Percentiles rank a stretch among this genome's conserved stretches.
These are phyloP conservation scores for Troides aeacus DNA, from an alignment of 2,888 invertebrate species.

Conservation along the genomic window DNA sequence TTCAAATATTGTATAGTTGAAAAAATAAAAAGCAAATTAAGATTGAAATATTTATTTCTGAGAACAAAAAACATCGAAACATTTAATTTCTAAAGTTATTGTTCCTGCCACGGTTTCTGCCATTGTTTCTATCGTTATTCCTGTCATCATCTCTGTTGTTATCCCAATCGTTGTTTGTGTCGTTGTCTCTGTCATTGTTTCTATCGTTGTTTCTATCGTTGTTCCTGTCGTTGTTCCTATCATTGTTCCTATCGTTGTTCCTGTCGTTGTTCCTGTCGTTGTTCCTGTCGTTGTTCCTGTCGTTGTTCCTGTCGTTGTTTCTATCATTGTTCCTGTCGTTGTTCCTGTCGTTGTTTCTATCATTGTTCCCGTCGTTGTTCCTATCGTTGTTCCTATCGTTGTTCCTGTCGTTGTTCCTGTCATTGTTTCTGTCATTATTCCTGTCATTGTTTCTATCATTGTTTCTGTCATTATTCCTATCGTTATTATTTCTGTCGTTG, in stretches of 20 bases:
- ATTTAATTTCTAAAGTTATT: conserved; percentile 1
- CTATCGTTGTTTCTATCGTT: background rate
- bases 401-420: conserved; percentile 2
- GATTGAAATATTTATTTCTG: too few species aligned
- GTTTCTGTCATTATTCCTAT: background rate
- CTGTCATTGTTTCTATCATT: background rate
- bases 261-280: background rate
- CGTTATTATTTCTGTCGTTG: conserved; percentile 1
- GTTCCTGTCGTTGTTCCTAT: background rate
- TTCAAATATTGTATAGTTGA: too few species aligned
- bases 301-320: background rate
- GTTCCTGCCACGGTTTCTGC: background rate
- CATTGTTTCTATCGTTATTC: background rate
- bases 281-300: background rate
- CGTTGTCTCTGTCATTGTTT: background rate
- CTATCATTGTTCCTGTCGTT: background rate
- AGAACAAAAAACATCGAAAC: too few species aligned
- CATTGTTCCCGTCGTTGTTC: background rate
- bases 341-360: background rate
- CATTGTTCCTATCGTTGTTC: background rate
- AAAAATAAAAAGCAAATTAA: too few species aligned
- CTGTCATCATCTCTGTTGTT: background rate
- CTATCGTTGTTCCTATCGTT: conserved; percentile 29
- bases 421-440: conserved; percentile 3
- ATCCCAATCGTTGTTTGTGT: background rate